Conservation (phyloP, 2,888 invertebrate genomes). For the Latrodectus hesperus region DNA sequence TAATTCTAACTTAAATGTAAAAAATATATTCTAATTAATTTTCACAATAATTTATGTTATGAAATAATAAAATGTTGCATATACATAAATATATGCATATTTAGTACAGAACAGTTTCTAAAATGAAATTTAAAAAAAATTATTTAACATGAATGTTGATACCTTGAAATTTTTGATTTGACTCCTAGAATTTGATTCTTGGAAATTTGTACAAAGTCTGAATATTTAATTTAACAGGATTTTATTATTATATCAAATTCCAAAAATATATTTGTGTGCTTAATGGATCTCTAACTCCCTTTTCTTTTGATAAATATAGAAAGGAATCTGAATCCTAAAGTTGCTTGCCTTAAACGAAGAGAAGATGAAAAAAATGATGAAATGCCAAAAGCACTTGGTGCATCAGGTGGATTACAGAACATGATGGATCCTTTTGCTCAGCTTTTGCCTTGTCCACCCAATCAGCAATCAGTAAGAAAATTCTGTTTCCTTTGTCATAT, state of each 20-base stretch:
- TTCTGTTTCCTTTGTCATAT: not conserved
- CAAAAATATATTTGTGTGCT: too few species aligned
- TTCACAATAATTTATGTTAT: too few species aligned
- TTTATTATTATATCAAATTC: not conserved
- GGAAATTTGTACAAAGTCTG: not conserved
- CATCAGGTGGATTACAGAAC: constrained; percentile 9
- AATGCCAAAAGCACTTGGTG: constrained; percentile 68
- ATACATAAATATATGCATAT: too few species aligned
- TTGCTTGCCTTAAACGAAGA: constrained; percentile 96
- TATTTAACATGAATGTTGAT: not conserved
- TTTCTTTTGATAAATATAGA: constrained; percentile 78
- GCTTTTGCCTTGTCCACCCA: constrained; percentile 32
- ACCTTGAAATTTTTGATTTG: not conserved
- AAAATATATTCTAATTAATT: too few species aligned
- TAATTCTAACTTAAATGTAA: too few species aligned
- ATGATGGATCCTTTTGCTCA: constrained; percentile 54
- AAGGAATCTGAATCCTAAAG: constrained; percentile 97
- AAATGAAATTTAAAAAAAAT: not conserved
- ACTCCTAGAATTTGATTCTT: not conserved
- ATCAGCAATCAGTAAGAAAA: constrained; percentile 29
- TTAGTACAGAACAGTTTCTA: too few species aligned
- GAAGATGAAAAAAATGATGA: constrained; percentile 97
- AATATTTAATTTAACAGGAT: not conserved
- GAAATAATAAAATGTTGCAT: too few species aligned
- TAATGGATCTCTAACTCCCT: too few species aligned